phyloP scores from a whole-genome alignment of 1,140 invertebrate species.

The Pararge aegeria region DNA sequence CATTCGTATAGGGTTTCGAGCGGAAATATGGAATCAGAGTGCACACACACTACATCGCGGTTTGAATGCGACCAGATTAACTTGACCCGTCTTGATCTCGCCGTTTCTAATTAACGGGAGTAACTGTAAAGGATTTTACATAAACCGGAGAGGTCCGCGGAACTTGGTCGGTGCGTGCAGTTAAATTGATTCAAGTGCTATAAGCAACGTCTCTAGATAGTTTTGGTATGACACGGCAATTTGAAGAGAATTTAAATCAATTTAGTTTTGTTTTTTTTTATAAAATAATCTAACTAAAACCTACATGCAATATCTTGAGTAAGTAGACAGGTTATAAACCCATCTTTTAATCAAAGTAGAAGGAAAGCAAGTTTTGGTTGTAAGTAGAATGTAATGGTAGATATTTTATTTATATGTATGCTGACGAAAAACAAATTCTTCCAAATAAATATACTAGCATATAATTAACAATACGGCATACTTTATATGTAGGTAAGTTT shows the following conservation, averaged over 20 bases:
- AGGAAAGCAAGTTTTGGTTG: too few species aligned
- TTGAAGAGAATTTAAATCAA: conserved; percentile 18
- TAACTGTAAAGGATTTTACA: conserved; percentile 33
- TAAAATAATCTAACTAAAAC: too few species aligned
- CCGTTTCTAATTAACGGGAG: conserved; percentile 36
- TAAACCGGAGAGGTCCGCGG: conserved; percentile 44
- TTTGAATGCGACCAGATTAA: conserved; percentile 51
- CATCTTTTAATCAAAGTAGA: too few species aligned
- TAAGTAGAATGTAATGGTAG: too few species aligned
- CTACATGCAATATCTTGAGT: too few species aligned
- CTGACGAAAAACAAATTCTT: too few species aligned
- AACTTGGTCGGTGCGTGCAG: conserved; percentile 45
- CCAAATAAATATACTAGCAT: too few species aligned
- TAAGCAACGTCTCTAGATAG: conserved; percentile 48
- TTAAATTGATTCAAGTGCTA: conserved; percentile 72
- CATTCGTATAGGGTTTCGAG: conserved; percentile 57
- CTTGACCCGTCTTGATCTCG: conserved; percentile 38
- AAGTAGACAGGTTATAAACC: too few species aligned
- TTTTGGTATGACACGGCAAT: conserved; percentile 28
- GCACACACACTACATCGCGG: conserved; percentile 56
- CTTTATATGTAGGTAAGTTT: too few species aligned
- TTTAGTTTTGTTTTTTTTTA: too few species aligned
- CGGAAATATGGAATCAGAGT: conserved; percentile 75
- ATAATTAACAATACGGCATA: too few species aligned
- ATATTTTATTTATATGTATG: too few species aligned